Base-by-base conservation (phyloP, 1,140 invertebrate genomes). In the Euura saliciscinereae region DNA sequence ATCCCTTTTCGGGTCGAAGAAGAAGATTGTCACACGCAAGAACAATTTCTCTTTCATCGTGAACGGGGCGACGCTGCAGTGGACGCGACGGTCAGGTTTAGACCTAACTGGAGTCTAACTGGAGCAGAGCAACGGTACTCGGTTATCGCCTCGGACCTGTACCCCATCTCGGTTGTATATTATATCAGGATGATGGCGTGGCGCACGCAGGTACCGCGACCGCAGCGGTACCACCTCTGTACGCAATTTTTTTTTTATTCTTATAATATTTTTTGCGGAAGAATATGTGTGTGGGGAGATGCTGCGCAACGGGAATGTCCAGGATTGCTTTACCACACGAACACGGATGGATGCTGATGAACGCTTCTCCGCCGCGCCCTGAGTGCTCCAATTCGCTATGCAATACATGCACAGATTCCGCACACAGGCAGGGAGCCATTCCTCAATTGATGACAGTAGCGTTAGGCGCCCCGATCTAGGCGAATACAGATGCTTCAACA, bases 1-100 rank as follows among this genome's bases (percentile, higher is more conserved):
- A 59, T 2, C 51, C 10, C 13, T 59, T 28, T 28, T 28, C 28
- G 28, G 28, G 28, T 28, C 28, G 28, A 28, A 28, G 28, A 28
- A 28, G 28, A 28, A 28, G 28, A 28, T 79, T 44, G 28, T 28
- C 8, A 44, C 66, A 67, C 4, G 74, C 76, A 72, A 81, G 73
- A 74, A 73, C 77, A 77, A 83, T 86, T 86, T 86, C 84, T 85
- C 83, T 86, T 86, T 86, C 83, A 77, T 83, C 76, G 66, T 71
- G 74, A 71, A 74, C 75, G 46, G 45, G 11, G 45, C 59, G 68
- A 13, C 51, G 68, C 65, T 43, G 44, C 43, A 59, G 72, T 66
- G 5, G 69, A 45, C 44, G 70, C 77, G 75, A 76, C 69, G 75
- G 73, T 28, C 28, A 71, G 73, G 78, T 59, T n/a, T n/a, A n/a